Conservation (phyloP, 2,888 invertebrate genomes). For the Ophioninae sp. region DNA sequence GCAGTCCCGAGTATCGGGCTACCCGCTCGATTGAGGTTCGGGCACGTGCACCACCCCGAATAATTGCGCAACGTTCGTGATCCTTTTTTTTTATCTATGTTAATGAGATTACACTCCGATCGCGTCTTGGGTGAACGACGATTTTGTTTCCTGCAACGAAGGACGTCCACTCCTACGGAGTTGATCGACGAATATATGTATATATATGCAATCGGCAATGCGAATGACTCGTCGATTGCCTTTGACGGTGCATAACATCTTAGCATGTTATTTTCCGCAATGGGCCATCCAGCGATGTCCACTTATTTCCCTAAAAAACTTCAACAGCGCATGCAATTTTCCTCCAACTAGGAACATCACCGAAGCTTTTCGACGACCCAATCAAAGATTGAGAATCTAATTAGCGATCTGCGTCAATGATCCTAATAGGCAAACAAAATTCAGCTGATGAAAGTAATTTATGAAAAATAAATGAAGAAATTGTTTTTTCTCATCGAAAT, state of each 20-base stretch:
- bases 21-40: constrained; percentile 45
- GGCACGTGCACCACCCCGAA: constrained; percentile 63
- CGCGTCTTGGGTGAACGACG: constrained; percentile 58
- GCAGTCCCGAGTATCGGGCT: constrained; percentile 36
- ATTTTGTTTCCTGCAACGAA: constrained; percentile 64
- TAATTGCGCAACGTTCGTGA: constrained; percentile 62
- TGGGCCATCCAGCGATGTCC: not conserved
- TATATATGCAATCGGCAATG: constrained; percentile 7
- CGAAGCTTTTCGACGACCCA: too few relatives aligned
- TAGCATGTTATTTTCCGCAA: constrained; percentile 20
- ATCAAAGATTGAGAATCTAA: too few relatives aligned
- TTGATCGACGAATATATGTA: constrained; percentile 42
- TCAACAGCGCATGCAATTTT: too few relatives aligned
- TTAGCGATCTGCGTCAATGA: too few relatives aligned
- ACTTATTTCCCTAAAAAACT: not conserved
- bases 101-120: constrained; percentile 58
- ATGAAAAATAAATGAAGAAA: too few relatives aligned
- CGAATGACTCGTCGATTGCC: constrained; percentile 30
- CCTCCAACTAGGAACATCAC: too few relatives aligned
- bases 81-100: constrained; percentile 64
- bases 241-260: constrained; percentile 3
- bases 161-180: constrained; percentile 64
- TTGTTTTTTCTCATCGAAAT: too few relatives aligned
- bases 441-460: too few relatives aligned
- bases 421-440: too few relatives aligned